phyloP scores from a whole-genome alignment of 1,140 invertebrate genomes.

The Calephelis virginiensis region DNA sequence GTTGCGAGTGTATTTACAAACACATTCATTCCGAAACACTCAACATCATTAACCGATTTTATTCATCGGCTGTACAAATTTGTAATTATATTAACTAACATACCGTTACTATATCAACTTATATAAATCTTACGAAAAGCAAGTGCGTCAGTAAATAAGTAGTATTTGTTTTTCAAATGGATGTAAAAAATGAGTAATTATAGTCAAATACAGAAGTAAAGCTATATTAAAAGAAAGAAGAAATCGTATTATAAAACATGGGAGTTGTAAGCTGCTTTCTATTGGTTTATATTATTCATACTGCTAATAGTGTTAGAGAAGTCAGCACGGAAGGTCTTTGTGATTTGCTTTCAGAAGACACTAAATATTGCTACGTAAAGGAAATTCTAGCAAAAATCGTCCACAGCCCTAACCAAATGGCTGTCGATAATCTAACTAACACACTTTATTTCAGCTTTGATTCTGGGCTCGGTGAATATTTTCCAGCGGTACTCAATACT shows the following conservation, averaged over 20 bases:
- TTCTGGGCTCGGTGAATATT: constrained; percentile 54
- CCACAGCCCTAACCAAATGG: constrained; percentile 63
- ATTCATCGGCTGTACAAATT: too few species aligned
- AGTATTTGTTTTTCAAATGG: too few species aligned
- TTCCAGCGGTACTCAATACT: constrained; percentile 46
- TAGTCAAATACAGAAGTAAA: too few species aligned
- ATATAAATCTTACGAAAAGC: too few species aligned
- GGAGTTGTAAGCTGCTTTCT: background rate
- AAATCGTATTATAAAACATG: background rate
- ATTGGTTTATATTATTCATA: too few species aligned
- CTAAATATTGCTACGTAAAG: constrained; percentile 49
- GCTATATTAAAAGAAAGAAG: background rate
- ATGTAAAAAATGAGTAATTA: too few species aligned
- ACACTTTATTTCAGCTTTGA: constrained; percentile 66
- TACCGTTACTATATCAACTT: too few species aligned
- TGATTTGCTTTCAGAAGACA: constrained; percentile 41
- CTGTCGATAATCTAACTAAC: constrained; percentile 51
- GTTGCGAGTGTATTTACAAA: too few species aligned
- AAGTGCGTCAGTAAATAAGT: too few species aligned
- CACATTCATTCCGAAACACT: too few species aligned
- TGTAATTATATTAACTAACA: too few species aligned
- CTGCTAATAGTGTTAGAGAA: constrained; percentile 1
- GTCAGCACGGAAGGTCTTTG: constrained; percentile 37
- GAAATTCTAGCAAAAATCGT: constrained; percentile 45
- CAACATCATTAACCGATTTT: too few species aligned